A percentile compares a stretch with the other conserved stretches of the same genome.
Evolutionary conservation across 2,888 invertebrate genomes (phyloP).

Genomic region (Xanthorhoe designata): DNA sequence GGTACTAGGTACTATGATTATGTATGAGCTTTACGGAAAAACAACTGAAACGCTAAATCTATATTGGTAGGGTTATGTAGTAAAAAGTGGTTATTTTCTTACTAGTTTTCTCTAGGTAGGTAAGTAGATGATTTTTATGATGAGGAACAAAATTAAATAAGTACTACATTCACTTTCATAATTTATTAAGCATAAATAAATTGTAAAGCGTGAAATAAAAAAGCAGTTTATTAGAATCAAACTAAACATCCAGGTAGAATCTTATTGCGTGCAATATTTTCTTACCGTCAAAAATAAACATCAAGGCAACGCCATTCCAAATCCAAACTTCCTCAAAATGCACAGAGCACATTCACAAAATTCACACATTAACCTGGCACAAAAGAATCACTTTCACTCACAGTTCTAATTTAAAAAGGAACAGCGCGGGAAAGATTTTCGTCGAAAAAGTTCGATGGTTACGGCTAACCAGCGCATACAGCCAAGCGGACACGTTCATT

Average conservation of each 20-base stretch:
- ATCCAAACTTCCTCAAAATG: constrained; percentile 59
- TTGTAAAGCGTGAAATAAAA: too few species aligned
- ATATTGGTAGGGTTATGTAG: too few species aligned
- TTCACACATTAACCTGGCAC: constrained; percentile 59
- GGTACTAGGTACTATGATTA: too few species aligned
- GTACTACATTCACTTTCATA: too few species aligned
- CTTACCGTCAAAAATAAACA: constrained; percentile 46
- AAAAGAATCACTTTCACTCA: constrained; percentile 57
- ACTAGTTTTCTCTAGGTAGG: too few species aligned
- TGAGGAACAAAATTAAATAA: too few species aligned
- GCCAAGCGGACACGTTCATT: constrained; percentile 57
- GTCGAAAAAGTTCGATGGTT: constrained; percentile 75
- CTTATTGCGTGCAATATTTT: constrained; percentile 17
- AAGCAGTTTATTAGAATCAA: too few species aligned
- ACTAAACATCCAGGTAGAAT: constrained; percentile 8
- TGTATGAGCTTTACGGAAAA: too few species aligned
- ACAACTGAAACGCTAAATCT: too few species aligned
- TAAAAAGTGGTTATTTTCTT: too few species aligned
- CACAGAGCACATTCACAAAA: constrained; percentile 54
- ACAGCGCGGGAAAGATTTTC: constrained; percentile 72
- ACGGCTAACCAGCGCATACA: constrained; percentile 44
- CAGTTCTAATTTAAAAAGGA: constrained; percentile 49
- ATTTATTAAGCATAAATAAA: too few species aligned
- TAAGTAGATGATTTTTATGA: too few species aligned
- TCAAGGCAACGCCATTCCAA: constrained; percentile 45